Base-by-base conservation (phyloP, 1,140 invertebrate species). In the Radopholus similis region DNA sequence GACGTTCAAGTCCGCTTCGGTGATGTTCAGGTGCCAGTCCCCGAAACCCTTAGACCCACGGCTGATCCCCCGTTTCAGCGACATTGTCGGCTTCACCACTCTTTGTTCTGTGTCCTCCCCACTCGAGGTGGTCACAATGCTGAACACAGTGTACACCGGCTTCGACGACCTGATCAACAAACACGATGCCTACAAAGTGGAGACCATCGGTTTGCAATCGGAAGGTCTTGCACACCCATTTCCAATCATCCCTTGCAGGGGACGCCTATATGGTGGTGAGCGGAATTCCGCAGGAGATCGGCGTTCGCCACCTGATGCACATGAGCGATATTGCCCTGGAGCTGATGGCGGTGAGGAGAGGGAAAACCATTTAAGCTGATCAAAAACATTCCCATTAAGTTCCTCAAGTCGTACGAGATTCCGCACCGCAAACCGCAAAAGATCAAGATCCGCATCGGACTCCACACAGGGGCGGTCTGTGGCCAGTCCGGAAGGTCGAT, bases 41-140 rank as follows among this genome's bases (percentile, higher is more conserved):
- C 18, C 4, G 11, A 9, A 15, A 9, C 26, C 21, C 42, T 49
- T 26, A 13, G 15, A 32, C 66, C 21, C 32, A 8, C 47, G 6
- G 6, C 34, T n/a, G 5, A n/a, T 18, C 28, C 28, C 4, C 32
- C 54, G 18, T 4, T 66, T 38, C 56, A 70, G 91, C 26, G 93
- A 92, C 30, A 92, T 95, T 71, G 92, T 95, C 37, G 91, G 91
- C 35, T 95, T 95, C 80, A 89, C 90, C 15, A 81, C 65, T 1
- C 59, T 83, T 26, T 83, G 81, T 91, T 2, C 86, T 8, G 57
- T 15, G 30, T 83, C 81, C 9, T 74, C 70, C 26, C 83, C 84
- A 0, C 70, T 85, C 26, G 84, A 85, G 68, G 83, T 85, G 30
- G 73, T 74, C n/a, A 76, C 67, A 6, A 76, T 74, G 74, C 49